A percentile compares a stretch with the other conserved stretches of the same genome.
These are phyloP conservation scores for Periphyllus acericola DNA, from an alignment of 2,888 invertebrate species.

Conservation along the genomic window DNA sequence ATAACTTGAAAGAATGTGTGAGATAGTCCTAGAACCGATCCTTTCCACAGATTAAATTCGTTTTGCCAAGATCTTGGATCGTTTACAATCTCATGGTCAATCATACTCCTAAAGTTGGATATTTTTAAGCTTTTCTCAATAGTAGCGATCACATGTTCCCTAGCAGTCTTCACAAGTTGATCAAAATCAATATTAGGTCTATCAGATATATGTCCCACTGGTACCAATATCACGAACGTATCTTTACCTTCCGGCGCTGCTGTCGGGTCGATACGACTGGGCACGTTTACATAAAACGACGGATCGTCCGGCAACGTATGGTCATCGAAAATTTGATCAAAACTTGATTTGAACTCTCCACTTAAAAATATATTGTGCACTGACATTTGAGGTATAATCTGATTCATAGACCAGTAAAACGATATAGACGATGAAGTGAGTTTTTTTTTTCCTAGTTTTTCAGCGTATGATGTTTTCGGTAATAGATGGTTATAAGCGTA, in stretches of 20 bases:
- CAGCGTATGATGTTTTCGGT: constrained; percentile 41
- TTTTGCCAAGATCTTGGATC: constrained; percentile 51
- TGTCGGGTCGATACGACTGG: constrained; percentile 49
- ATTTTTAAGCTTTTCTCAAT: constrained; percentile 46
- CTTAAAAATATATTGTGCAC: constrained; percentile 51
- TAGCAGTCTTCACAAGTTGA: constrained; percentile 16
- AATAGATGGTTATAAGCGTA: constrained; percentile 54
- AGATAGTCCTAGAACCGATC: constrained; percentile 46
- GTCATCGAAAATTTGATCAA: constrained; percentile 52
- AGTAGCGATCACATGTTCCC: constrained; percentile 33
- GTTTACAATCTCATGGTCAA: constrained; percentile 41
- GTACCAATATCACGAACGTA: constrained; percentile 44
- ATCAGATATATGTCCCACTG: constrained; percentile 43
- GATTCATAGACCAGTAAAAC: constrained; percentile 53
- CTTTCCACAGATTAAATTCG: constrained; percentile 54
- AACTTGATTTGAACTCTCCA: constrained; percentile 39
- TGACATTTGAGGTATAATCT: neutral
- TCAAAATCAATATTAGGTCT: constrained; percentile 32
- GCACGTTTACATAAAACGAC: constrained; percentile 52
- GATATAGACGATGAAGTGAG: constrained; percentile 53
- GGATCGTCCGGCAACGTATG: constrained; percentile 53
- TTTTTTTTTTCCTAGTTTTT: constrained; percentile 28
- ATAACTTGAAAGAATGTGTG: constrained; percentile 45
- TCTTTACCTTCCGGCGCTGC: constrained; percentile 53
- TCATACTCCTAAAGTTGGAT: constrained; percentile 28